Evolutionary conservation across 2,797 vertebrate species (phyloP).

Genomic region (Syndactyla subalaris): DNA sequence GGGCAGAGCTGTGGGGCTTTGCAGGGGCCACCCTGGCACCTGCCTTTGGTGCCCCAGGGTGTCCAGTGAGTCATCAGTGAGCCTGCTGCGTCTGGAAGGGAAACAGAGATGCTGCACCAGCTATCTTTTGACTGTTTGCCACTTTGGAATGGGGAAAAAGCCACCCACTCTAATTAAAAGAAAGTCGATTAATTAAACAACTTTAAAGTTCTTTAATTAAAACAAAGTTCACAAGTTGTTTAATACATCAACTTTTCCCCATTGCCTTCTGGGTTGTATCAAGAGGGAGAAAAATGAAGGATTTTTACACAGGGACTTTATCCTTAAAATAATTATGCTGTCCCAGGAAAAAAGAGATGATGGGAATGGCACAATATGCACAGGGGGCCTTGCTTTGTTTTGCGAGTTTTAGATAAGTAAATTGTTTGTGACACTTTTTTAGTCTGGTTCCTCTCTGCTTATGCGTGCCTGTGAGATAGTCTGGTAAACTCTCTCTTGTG

Average conservation of each 20-base stretch:
- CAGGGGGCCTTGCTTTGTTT: neutral
- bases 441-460: neutral
- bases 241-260: neutral
- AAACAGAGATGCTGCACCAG: neutral
- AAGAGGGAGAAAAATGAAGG: neutral
- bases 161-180: neutral
- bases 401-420: neutral
- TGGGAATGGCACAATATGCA: neutral
- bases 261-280: neutral
- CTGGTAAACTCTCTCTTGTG: neutral
- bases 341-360: neutral
- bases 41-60: accelerated
- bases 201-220: neutral
- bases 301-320: neutral
- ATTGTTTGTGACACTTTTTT: neutral
- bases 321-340: neutral
- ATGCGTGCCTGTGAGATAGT: neutral
- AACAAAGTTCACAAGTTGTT: neutral
- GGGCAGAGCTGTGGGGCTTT: neutral
- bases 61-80: accelerated
- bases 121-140: neutral
- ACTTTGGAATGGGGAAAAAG: neutral
- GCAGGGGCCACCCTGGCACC: too few species aligned
- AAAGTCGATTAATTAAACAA: neutral
- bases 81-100: neutral